A percentile compares a stretch with the other conserved stretches of the same genome.
Evolutionary conservation across 92 coral and sea anemone species (phyloP).

Genomic region (Zoanthus solanderi): DNA sequence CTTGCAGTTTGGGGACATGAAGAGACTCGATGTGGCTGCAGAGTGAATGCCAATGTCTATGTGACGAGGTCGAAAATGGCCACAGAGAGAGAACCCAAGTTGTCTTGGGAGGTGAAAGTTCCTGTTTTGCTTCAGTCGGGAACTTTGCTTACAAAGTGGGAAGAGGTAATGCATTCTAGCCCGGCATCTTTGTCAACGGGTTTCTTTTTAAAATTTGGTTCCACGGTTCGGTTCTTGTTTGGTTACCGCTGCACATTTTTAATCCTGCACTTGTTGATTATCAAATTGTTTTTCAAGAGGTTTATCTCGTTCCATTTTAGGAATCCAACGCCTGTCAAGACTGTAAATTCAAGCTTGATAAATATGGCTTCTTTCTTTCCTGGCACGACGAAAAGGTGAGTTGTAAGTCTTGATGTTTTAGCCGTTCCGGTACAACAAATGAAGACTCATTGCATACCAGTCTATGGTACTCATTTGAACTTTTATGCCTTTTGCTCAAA

Average conservation of each 20-base stretch:
- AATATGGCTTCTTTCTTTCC: conserved; percentile 91
- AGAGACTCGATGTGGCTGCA: conserved; percentile 14
- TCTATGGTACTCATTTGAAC: not conserved
- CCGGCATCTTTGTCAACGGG: not conserved
- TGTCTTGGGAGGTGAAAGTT: conserved; percentile 88
- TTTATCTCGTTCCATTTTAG: conserved; percentile 61
- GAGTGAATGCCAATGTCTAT: conserved; percentile 27
- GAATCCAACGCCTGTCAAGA: conserved; percentile 77
- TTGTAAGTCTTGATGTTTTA: not conserved
- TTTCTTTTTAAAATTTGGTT: conserved; percentile 8
- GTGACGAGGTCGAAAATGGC: conserved; percentile 32
- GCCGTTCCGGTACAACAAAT: not conserved
- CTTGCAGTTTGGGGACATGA: conserved; percentile 32
- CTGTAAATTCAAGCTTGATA: conserved; percentile 79
- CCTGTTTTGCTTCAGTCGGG: conserved; percentile 83
- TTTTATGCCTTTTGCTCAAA: not conserved
- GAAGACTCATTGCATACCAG: not conserved
- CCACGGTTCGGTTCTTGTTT: not conserved
- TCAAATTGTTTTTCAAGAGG: conserved; percentile 1
- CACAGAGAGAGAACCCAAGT: conserved; percentile 60
- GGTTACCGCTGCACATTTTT: not conserved
- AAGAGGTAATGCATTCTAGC: conserved; percentile 77
- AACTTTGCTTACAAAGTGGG: conserved; percentile 91
- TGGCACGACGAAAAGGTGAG: conserved; percentile 94
- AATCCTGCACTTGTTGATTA: conserved; percentile 25